Evolutionary conservation across 2,888 invertebrate species (phyloP).

Genomic region (Axea sp.): DNA sequence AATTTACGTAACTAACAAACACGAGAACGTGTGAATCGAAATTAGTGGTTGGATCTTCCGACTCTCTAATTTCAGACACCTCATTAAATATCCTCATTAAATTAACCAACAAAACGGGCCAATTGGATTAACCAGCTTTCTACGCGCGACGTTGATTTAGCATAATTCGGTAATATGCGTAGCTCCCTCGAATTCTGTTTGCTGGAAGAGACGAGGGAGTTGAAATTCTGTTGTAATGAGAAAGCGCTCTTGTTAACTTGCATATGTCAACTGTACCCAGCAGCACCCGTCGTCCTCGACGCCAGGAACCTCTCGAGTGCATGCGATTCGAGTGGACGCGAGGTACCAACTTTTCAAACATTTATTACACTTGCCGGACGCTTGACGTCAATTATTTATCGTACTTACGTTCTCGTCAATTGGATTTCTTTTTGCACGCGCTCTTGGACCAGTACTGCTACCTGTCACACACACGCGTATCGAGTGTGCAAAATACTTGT

Average conservation of each 20-base stretch:
- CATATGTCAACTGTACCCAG: slow-evolving; percentile 17
- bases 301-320: slow-evolving; percentile 5
- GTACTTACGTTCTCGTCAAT: slow-evolving; percentile 8
- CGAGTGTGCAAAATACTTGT: too few relatives aligned
- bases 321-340: not conserved
- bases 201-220: slow-evolving; percentile 8
- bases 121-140: slow-evolving; percentile 32
- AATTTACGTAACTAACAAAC: too few relatives aligned
- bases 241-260: slow-evolving; percentile 22
- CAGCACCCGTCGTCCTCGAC: slow-evolving; percentile 19
- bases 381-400: slow-evolving; percentile 2
- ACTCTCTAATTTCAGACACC: too few relatives aligned
- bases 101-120: slow-evolving; percentile 21
- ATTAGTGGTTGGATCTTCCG: too few relatives aligned
- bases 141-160: slow-evolving; percentile 13
- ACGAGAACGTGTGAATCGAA: too few relatives aligned
- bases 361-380: slow-evolving; percentile 21
- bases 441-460: too few relatives aligned
- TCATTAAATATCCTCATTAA: slow-evolving; percentile 20
- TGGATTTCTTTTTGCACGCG: too few relatives aligned
- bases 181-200: slow-evolving; percentile 21
- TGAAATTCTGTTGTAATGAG: slow-evolving; percentile 13
- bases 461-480: too few relatives aligned
- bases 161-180: slow-evolving; percentile 23
- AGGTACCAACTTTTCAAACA: slow-evolving; percentile 19